A percentile compares a stretch with the other conserved stretches of the same genome.
These are phyloP conservation scores for Onchidella celtica DNA, from an alignment of 2,888 invertebrate genomes.

Conservation along the genomic window DNA sequence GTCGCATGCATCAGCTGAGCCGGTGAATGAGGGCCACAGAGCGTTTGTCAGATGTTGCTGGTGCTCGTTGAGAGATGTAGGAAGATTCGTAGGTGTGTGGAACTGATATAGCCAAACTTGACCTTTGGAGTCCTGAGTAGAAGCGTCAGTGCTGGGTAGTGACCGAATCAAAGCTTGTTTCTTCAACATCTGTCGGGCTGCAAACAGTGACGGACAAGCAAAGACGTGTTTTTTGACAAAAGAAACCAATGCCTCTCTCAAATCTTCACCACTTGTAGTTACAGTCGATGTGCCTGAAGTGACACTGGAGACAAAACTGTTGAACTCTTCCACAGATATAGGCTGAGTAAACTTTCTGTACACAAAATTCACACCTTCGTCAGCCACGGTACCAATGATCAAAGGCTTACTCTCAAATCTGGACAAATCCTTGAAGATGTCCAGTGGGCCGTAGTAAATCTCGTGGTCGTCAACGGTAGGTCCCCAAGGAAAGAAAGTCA, in stretches of 20 bases:
- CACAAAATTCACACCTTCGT: slow-evolving; percentile 60
- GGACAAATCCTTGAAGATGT: slow-evolving; percentile 3
- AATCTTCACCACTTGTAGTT: not conserved
- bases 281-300: not conserved
- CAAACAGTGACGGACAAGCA: slow-evolving; percentile 56
- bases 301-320: not conserved
- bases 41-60: slow-evolving; percentile 5
- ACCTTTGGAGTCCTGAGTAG: not conserved
- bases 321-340: slow-evolving; percentile 31
- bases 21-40: slow-evolving; percentile 14
- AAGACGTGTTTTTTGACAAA: slow-evolving; percentile 54
- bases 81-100: slow-evolving; percentile 28
- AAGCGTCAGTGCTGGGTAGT: not conserved
- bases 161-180: not conserved
- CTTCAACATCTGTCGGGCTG: slow-evolving; percentile 48
- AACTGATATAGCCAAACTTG: slow-evolving; percentile 62
- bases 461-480: slow-evolving; percentile 59
- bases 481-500: slow-evolving; percentile 63
- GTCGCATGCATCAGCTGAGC: slow-evolving; percentile 53
- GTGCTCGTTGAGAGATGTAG: not conserved
- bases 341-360: slow-evolving; percentile 52
- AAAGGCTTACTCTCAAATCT: slow-evolving; percentile 56
- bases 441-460: slow-evolving; percentile 27
- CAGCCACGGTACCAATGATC: slow-evolving; percentile 60
- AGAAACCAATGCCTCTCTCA: slow-evolving; percentile 13